A percentile compares a stretch with the other conserved stretches of the same genome.
These are phyloP conservation scores for Drosophila insularis DNA, from an alignment of 1,140 invertebrate genomes.

Conservation along the genomic window DNA sequence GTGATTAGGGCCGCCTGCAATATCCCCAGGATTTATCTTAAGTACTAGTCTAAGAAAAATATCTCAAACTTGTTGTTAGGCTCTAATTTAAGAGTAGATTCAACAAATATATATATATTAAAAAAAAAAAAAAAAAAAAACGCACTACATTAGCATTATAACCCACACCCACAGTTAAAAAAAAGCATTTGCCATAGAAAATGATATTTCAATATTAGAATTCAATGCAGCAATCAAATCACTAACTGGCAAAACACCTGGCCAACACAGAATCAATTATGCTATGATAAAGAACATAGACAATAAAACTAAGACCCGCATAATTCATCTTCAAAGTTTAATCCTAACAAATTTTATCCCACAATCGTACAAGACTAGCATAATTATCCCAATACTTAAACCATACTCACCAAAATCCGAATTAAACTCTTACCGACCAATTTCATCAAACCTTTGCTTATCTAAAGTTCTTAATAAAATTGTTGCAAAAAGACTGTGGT, in stretches of 20 bases:
- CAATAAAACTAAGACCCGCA: not conserved
- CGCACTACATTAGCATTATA: not conserved
- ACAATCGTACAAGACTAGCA: conserved; percentile 30
- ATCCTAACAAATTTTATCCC: conserved; percentile 23
- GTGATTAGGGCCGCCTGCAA: too few relatives aligned
- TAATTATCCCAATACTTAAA: conserved; percentile 36
- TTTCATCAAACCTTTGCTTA: conserved; percentile 35
- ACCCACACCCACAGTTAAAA: not conserved
- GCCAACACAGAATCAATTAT: conserved; percentile 19
- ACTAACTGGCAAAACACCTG: conserved; percentile 1
- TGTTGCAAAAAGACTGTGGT: conserved; percentile 17
- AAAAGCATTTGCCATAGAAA: too few relatives aligned
- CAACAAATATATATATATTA: too few relatives aligned
- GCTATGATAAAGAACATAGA: conserved; percentile 24
- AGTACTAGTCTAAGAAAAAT: too few relatives aligned
- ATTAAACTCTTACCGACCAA: conserved; percentile 25
- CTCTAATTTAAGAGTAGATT: too few relatives aligned
- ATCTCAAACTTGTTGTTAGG: too few relatives aligned
- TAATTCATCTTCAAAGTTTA: conserved; percentile 18
- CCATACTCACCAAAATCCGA: conserved; percentile 25
- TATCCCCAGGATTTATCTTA: too few relatives aligned
- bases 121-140: too few relatives aligned
- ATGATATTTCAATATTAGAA: too few relatives aligned
- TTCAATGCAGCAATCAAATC: too few relatives aligned
- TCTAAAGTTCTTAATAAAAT: conserved; percentile 20